Evolutionary conservation across 2,888 invertebrate genomes (phyloP).

Genomic region (Epinotia nisella): DNA sequence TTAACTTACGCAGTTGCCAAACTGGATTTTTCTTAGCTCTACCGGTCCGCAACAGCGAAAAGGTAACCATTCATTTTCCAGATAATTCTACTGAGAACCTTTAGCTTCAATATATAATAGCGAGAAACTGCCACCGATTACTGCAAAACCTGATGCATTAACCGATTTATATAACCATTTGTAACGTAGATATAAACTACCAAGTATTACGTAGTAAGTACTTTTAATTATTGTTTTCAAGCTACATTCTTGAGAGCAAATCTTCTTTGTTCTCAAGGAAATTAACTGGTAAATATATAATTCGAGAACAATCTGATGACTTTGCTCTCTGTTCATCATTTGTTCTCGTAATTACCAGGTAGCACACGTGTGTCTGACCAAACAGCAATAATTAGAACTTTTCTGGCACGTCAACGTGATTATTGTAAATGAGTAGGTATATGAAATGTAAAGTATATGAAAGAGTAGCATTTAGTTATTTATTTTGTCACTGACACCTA

Average conservation of each 20-base stretch:
- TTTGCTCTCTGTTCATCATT: background rate
- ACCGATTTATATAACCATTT: constrained; percentile 17
- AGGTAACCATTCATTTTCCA: constrained; percentile 19
- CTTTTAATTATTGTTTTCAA: background rate
- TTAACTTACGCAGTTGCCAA: background rate
- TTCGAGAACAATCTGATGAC: constrained; percentile 12
- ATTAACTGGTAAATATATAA: background rate
- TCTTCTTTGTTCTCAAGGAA: constrained; percentile 1
- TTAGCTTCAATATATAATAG: constrained; percentile 15
- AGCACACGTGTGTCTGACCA: too few species aligned
- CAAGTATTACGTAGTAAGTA: background rate
- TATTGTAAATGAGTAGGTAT: too few species aligned
- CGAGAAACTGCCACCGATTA: constrained; percentile 11
- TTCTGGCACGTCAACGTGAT: too few species aligned
- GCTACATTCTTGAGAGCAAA: background rate
- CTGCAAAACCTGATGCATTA: constrained; percentile 13
- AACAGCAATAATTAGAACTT: too few species aligned
- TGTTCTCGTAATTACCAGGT: background rate
- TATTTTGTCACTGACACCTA: too few species aligned
- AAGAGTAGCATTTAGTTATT: too few species aligned
- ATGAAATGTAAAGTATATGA: too few species aligned
- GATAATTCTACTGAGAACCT: constrained; percentile 4
- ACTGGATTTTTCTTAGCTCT: constrained; percentile 20
- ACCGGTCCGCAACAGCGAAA: constrained; percentile 18
- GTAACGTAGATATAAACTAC: background rate